Evolutionary conservation across 2,888 invertebrate genomes (phyloP), one percentile per base, ranked within the genome.

Genomic region (Cephus pygmeus): DNA sequence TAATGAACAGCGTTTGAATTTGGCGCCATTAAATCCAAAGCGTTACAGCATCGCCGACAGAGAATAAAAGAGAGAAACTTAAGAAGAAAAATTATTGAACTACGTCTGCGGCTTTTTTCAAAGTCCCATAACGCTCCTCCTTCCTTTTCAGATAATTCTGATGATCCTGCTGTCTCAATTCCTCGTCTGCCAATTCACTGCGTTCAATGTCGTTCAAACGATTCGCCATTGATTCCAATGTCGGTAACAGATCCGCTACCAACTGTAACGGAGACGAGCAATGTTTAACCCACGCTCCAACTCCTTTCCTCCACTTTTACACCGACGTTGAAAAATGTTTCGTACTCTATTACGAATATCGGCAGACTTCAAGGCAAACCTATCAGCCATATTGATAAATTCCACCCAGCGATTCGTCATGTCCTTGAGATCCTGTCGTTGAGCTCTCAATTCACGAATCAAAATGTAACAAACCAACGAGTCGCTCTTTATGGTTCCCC

Each of bases 401-500:
- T 77, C 69, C 69, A 75, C 56, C 78, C 81, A 77, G 31, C 78
- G 73, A n/a, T 77, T 73, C 73, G 73, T 76, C 82, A 79, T 77
- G 73, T 74, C 74, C 40, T 71, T 73, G 34, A 85, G 81, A 69
- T 83, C 84, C 73, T 77, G 82, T 78, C 79, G 79, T 31, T 81
- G 81, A 34, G 83, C 75, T 77, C 80, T 78, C 31, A 83, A 75
- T 73, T 84, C 84, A 6, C 81, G 83, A 56, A 85, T 85, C 73
- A 83, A 77, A 69, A 85, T 74, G 77, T 83, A 80, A 78, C 82
- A 79, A 77, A 83, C 80, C 84, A 82, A 82, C 15, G 74, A 35
- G 35, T 74, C 83, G 79, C 12, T 81, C 79, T 80, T 81, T 81
- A 73, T 69, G 75, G 78, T 69, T 75, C 73, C 77, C 75, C 78